A percentile compares a stretch with the other conserved stretches of the same genome.
Conservation (phyloP, 2,797 vertebrate species). For the Semaprochilodus insignis region DNA sequence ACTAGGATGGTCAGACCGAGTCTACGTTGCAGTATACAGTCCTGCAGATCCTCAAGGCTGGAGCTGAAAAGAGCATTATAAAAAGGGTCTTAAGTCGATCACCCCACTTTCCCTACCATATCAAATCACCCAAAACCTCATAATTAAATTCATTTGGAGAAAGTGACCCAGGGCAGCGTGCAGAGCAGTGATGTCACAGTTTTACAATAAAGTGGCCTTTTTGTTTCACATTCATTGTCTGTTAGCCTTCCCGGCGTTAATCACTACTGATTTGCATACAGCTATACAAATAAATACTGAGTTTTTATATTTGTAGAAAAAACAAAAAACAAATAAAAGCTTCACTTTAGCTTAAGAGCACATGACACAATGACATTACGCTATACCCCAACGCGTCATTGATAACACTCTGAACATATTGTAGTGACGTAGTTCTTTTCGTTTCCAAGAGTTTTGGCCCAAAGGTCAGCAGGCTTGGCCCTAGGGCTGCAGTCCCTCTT, state of each 20-base stretch:
- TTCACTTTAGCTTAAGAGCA: constrained; percentile 19
- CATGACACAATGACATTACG: background rate
- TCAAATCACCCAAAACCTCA: background rate
- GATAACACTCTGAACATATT: constrained; percentile 21
- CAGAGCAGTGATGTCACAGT: constrained; percentile 61
- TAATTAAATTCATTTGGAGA: background rate
- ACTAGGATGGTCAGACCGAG: background rate
- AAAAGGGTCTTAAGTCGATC: constrained; percentile 7
- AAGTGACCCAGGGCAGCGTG: constrained; percentile 28
- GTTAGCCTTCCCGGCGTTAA: constrained; percentile 39
- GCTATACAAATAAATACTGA: constrained; percentile 71
- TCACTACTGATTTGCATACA: constrained; percentile 55
- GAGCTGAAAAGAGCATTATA: background rate
- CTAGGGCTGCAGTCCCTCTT: background rate
- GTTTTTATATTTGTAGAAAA: constrained; percentile 37
- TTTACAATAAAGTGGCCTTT: constrained; percentile 56
- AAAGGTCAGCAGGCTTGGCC: constrained; percentile 4
- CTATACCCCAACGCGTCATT: constrained; percentile 6
- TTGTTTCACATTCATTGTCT: constrained; percentile 66
- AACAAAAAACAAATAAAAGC: constrained; percentile 28
- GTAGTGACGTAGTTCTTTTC: constrained; percentile 15
- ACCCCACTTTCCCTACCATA: background rate
- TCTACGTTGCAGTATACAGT: background rate
- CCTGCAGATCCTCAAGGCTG: constrained; percentile 16
- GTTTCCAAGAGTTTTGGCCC: constrained; percentile 2